Conservation (phyloP, 2,797 vertebrate species). For the Poecilia picta region DNA sequence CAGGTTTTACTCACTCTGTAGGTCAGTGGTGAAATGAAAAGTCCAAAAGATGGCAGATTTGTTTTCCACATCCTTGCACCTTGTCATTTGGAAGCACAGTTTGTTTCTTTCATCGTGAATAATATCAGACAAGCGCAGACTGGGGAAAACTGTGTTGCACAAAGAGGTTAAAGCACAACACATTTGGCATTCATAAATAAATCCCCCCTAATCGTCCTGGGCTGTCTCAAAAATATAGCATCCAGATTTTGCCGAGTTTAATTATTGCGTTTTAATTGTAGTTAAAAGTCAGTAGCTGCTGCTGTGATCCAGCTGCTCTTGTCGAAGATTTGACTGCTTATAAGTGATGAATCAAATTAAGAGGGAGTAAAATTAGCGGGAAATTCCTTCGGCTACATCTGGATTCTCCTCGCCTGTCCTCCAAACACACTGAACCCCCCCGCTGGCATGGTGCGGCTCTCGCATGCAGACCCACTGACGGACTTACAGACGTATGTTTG, state of each 20-base stretch:
- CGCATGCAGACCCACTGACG: not conserved
- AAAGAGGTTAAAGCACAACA: conserved; percentile 17
- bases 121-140: conserved; percentile 24
- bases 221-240: conserved; percentile 11
- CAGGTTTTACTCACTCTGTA: conserved; percentile 37
- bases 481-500: conserved; percentile 10
- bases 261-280: not conserved
- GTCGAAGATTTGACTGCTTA: conserved; percentile 12
- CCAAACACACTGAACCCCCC: conserved; percentile 1
- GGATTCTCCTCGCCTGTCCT: conserved; percentile 32
- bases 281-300: conserved; percentile 21
- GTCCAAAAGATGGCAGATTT: conserved; percentile 30
- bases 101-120: conserved; percentile 39
- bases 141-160: conserved; percentile 3
- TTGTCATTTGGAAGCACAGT: conserved; percentile 38
- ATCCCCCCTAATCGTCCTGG: not conserved
- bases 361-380: conserved; percentile 48
- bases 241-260: not conserved
- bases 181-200: conserved; percentile 13
- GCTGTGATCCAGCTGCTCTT: conserved; percentile 14
- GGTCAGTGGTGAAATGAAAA: conserved; percentile 37
- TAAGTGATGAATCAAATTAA: conserved; percentile 18
- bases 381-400: conserved; percentile 59
- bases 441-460: conserved; percentile 7
- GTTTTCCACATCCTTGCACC: conserved; percentile 32